These are phyloP conservation scores for Panthera tigris DNA, from an alignment of 2,113 vertebrate genomes.

Conservation along the genomic window DNA sequence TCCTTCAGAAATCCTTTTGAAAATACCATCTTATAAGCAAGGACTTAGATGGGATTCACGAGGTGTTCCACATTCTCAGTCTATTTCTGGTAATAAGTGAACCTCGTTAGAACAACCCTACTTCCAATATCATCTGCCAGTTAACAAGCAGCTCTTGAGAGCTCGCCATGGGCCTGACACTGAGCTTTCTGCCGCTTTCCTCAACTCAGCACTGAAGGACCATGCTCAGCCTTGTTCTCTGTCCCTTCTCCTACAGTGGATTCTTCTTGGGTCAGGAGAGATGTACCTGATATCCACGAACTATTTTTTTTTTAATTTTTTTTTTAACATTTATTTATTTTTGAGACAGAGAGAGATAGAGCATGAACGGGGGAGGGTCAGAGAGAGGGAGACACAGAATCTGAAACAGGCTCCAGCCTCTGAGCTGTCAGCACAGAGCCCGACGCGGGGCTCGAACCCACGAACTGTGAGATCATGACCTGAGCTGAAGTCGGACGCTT, in stretches of 20 bases:
- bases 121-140: not conserved
- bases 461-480: no score
- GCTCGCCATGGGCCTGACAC: not conserved
- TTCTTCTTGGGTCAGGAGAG: not conserved
- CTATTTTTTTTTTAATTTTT: no score
- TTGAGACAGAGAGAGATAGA: no score
- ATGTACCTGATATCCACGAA: not conserved
- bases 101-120: not conserved
- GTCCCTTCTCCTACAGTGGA: not conserved
- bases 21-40: not conserved
- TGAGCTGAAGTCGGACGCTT: no score
- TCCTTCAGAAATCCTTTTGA: not conserved
- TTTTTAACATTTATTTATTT: no score
- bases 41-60: not conserved
- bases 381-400: no score
- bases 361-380: no score
- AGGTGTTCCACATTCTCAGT: not conserved
- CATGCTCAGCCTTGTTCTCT: not conserved
- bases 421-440: no score
- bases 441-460: no score
- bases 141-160: not conserved
- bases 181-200: not conserved
- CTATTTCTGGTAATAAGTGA: not conserved
- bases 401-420: no score
- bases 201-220: not conserved